Percentiles rank a stretch among this genome's conserved stretches.
These are phyloP conservation scores for Vireo altiloquus DNA, from an alignment of 2,113 vertebrate genomes.

Conservation along the genomic window DNA sequence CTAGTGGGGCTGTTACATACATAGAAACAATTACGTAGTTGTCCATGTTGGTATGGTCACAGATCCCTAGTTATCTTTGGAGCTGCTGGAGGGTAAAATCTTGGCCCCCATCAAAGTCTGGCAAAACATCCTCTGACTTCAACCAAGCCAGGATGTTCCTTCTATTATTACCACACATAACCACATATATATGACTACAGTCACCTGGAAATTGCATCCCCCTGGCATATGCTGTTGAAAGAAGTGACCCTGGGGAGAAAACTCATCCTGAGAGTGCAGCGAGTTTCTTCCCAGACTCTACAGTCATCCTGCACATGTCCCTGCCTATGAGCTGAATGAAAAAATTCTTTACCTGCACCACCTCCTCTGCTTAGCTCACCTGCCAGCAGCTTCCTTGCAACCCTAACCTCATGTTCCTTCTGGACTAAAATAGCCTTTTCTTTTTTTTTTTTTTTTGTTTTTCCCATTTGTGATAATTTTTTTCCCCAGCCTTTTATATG, in stretches of 20 bases:
- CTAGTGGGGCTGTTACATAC: background rate
- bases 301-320: fast-evolving
- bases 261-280: background rate
- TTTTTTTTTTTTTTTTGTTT: background rate
- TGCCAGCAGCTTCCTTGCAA: background rate
- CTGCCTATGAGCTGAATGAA: background rate
- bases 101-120: background rate
- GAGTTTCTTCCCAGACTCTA: background rate
- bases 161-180: background rate
- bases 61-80: background rate
- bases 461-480: background rate
- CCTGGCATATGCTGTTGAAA: background rate
- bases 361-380: background rate
- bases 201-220: background rate
- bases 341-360: background rate
- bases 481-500: background rate
- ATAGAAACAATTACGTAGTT: slow-evolving; percentile 2
- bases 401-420: background rate
- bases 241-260: background rate
- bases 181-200: background rate
- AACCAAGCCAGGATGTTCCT: background rate
- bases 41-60: background rate
- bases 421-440: background rate
- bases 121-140: background rate
- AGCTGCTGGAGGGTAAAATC: background rate